Evolutionary conservation across 2,888 invertebrate genomes (phyloP), one percentile per base, ranked within the genome.

Genomic region (Apamea crenata): DNA sequence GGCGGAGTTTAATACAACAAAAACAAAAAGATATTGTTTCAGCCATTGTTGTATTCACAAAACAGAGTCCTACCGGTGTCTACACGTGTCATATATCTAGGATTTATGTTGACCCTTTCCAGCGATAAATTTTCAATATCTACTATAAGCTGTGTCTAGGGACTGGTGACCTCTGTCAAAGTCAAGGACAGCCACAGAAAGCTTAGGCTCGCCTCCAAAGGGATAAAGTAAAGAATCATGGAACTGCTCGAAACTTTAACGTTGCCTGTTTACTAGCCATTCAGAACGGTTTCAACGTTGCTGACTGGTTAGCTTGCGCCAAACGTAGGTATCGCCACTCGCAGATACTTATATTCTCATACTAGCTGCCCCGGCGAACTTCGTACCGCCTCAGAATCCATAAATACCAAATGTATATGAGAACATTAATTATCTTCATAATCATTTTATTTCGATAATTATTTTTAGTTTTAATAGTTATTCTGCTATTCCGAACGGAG

Each of bases 81-180:
- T 68, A 68, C 87, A 76, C 76, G 68, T 80, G 63, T 78, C 87
- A 82, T 69, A 81, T 74, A 74, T 65, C 36, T 50, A 65, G 25
- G 65, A 87, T 84, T 84, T 82, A 87, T 84, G 82, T 69, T 36
- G 61, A 77, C 85, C 85, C 73, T 72, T 75, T 68, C 14, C 32
- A 50, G 69, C 53, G n/a, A 86, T 86, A 82, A 65, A 82, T 87
- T 79, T 74, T 61, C 65, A 61, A 80, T 84, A 73, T 70, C 32
- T 71, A 56, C 4, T 71, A 70, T 76, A 79, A 63, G 76, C 44
- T 56, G 67, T 73, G 75, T 47, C 78, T 18, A 40, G 85, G 77
- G 85, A 80, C 68, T 56, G 7, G 47, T 70, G 84, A 68, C 86
- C 87, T 87, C n/a, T 78, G 81, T 74, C 77, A 66, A 65, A 63